Evolutionary conservation across 2,888 invertebrate species (phyloP).

Genomic region (Leucophora obtusa): DNA sequence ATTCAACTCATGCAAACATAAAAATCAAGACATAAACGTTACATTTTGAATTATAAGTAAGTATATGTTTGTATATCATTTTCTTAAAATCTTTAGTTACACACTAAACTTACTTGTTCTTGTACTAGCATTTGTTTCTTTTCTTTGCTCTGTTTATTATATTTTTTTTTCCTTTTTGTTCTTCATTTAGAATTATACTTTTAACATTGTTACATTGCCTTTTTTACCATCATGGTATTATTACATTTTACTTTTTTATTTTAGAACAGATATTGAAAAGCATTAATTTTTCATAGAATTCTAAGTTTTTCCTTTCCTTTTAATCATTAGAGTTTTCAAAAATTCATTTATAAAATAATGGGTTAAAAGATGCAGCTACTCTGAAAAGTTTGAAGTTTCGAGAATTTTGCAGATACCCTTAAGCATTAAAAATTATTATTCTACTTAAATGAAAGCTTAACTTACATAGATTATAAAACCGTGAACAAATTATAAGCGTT

Average conservation of each 20-base stretch:
- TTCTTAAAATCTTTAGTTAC: constrained; percentile 24
- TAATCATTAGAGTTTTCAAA: too few species aligned
- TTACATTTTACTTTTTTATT: constrained; percentile 9
- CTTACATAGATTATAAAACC: too few species aligned
- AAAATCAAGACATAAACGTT: constrained; percentile 51
- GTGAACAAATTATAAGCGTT: too few species aligned
- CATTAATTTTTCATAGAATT: not conserved
- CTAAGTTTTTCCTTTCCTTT: too few species aligned
- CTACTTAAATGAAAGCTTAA: too few species aligned
- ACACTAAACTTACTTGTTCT: constrained; percentile 18
- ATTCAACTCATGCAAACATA: constrained; percentile 41
- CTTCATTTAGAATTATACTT: not conserved
- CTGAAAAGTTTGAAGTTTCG: too few species aligned
- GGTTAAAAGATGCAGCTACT: too few species aligned
- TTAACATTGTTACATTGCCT: not conserved
- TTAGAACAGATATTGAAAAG: constrained; percentile 2
- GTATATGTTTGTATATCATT: constrained; percentile 17
- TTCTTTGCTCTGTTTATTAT: not conserved
- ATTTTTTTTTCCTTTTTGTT: not conserved
- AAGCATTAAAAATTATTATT: too few species aligned
- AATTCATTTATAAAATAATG: too few species aligned
- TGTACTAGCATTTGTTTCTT: not conserved
- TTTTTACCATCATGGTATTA: constrained; percentile 10
- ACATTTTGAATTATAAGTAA: constrained; percentile 33
- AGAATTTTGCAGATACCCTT: too few species aligned